phyloP scores from a whole-genome alignment of 2,113 vertebrate genomes.

The Spilogale gracilis region DNA sequence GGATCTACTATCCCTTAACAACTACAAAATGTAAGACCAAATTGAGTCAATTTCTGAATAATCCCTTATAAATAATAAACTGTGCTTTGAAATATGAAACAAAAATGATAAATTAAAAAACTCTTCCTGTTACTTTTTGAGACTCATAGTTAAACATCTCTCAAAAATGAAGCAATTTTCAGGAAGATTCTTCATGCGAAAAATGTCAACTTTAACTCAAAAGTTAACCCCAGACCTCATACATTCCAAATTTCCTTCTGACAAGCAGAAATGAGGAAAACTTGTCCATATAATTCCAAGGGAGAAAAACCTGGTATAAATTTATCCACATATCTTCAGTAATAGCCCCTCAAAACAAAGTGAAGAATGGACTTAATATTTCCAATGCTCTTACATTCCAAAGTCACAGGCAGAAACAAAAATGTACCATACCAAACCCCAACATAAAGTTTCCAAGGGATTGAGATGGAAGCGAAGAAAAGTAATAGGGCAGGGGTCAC shows the following conservation, averaged over 20 bases:
- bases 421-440: background rate
- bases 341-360: background rate
- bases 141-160: background rate
- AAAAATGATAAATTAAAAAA: background rate
- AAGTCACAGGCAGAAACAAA: constrained; percentile 12
- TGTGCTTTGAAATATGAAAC: constrained; percentile 60
- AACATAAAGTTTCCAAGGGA: background rate
- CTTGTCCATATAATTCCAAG: background rate
- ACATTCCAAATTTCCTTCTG: constrained; percentile 21
- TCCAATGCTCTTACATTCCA: background rate
- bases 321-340: background rate
- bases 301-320: background rate
- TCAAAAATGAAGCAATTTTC: background rate
- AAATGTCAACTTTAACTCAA: background rate
- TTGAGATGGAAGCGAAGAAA: constrained; percentile 8
- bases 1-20: background rate
- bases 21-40: background rate
- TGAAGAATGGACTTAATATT: background rate
- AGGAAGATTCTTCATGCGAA: background rate
- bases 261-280: constrained; percentile 15
- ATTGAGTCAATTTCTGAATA: constrained; percentile 39
- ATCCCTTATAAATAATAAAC: constrained; percentile 33
- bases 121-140: background rate
- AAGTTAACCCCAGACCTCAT: background rate
- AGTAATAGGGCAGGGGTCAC: background rate